Percentiles rank a stretch among this genome's conserved stretches.
Evolutionary conservation across 2,797 vertebrate genomes (phyloP).

Genomic region (Poecilia velifera): DNA sequence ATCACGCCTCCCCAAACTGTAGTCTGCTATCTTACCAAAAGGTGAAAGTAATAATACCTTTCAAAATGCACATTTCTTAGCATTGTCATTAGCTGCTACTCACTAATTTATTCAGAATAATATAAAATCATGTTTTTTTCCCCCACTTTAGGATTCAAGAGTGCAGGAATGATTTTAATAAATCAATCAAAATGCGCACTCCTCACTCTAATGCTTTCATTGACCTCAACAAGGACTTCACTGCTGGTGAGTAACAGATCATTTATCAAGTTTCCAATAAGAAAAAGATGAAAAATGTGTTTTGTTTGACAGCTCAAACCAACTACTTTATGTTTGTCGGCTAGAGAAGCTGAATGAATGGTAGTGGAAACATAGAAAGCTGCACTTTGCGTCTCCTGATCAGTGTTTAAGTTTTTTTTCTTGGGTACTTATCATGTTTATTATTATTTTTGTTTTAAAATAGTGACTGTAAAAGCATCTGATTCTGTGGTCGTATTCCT

Average conservation of each 20-base stretch:
- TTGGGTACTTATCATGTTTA: background rate
- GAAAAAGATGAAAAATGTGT: constrained; percentile 9
- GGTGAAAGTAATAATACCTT: constrained; percentile 70
- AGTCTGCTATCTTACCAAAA: constrained; percentile 81
- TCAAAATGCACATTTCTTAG: background rate
- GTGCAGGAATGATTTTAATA: constrained; percentile 79
- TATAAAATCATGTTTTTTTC: background rate
- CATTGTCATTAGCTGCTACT: background rate
- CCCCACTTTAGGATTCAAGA: constrained; percentile 73
- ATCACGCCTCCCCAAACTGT: constrained; percentile 66
- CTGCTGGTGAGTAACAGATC: constrained; percentile 86
- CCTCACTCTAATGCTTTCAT: constrained; percentile 97
- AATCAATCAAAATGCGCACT: constrained; percentile 74
- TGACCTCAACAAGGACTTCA: constrained; percentile 93
- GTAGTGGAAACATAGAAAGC: background rate
- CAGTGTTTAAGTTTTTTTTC: background rate
- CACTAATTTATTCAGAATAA: background rate
- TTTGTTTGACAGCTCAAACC: background rate
- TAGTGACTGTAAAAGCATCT: background rate
- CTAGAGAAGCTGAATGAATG: background rate
- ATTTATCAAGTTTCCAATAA: constrained; percentile 3
- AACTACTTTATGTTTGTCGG: background rate
- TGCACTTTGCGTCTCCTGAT: background rate
- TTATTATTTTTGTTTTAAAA: background rate
- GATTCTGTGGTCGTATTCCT: background rate